Evolutionary conservation across 2,888 invertebrate species (phyloP), one percentile per base, ranked within the genome.

Genomic region (Nebria brevicollis): DNA sequence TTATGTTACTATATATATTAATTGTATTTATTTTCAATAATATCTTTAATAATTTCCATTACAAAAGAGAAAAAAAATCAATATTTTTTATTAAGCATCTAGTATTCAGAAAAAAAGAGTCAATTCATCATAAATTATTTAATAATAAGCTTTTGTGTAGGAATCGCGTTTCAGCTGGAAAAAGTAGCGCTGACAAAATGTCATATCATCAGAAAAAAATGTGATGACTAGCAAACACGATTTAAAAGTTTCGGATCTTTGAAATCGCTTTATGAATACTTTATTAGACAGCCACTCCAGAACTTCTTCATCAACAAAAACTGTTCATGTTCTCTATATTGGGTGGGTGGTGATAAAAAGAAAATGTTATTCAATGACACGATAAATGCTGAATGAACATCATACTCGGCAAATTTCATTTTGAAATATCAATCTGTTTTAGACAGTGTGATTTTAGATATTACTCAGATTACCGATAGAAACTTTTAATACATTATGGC

Each of bases 161-260:
- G 54, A 54, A 54, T 54, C 13, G 54, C 54, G 54, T 8, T 11
- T 54, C 54, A 11, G 4, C 11, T 8, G 13, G 7, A 11, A 54
- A 54, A 13, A 54, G 13, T 54, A 54, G 54, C 11, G 54, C 4
- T 70, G 70, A 70, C 34, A 70, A 70, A 70, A 70, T 70, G 70
- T 70, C 20, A 34, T 7, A 70, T 70, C 70, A 70, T 70, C 70
- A 70, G 15, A 25, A 54, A 54, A 54, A 54, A 25, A 26, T 70
- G 11, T 25, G 26, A 70, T 70, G 70, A 25, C 70, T 15, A 70
- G 70, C 70, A 25, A 70, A 70, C 70, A 25, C 26, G 70, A 70
- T 70, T 26, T 70, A 70, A 70, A 70, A 70, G 70, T 66, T 6
- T 66, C 66, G 66, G 66, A 66, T 70, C 70, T 70, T 70, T 70